Conservation (phyloP, 2,888 invertebrate species). For the Germaria angustata region DNA sequence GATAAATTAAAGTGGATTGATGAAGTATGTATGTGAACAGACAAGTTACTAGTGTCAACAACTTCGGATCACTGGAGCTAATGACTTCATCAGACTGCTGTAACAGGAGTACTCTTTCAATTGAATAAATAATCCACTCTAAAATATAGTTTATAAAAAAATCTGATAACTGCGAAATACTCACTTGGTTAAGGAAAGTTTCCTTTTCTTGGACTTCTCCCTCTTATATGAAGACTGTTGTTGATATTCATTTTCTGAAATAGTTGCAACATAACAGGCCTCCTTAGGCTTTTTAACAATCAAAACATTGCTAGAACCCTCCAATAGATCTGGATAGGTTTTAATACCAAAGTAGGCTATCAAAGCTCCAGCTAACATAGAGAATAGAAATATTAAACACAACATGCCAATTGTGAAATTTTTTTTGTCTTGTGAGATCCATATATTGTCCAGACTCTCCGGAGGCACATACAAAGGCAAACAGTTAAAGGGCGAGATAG, state of each 20-base stretch:
- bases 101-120: no score
- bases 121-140: no score
- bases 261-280: slow-evolving; percentile 72
- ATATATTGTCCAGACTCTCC: slow-evolving; percentile 42
- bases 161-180: slow-evolving; percentile 16
- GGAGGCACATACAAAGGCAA: slow-evolving; percentile 74
- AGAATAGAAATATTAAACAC: slow-evolving; percentile 73
- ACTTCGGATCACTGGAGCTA: no score
- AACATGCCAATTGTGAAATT: slow-evolving; percentile 74
- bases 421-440: slow-evolving; percentile 72
- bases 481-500: slow-evolving; percentile 75
- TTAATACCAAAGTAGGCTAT: slow-evolving; percentile 75
- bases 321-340: slow-evolving; percentile 74
- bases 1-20: no score
- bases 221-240: slow-evolving; percentile 55
- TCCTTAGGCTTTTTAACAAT: slow-evolving; percentile 73
- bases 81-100: no score
- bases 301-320: slow-evolving; percentile 75
- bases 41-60: no score
- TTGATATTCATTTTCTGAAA: slow-evolving; percentile 70
- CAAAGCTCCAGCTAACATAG: slow-evolving; percentile 71
- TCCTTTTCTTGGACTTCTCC: slow-evolving; percentile 16
- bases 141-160: background rate
- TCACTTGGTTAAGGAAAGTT: slow-evolving; percentile 60
- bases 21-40: no score